Conservation (phyloP, 1,140 invertebrate genomes). For the Drosophila sp. region DNA sequence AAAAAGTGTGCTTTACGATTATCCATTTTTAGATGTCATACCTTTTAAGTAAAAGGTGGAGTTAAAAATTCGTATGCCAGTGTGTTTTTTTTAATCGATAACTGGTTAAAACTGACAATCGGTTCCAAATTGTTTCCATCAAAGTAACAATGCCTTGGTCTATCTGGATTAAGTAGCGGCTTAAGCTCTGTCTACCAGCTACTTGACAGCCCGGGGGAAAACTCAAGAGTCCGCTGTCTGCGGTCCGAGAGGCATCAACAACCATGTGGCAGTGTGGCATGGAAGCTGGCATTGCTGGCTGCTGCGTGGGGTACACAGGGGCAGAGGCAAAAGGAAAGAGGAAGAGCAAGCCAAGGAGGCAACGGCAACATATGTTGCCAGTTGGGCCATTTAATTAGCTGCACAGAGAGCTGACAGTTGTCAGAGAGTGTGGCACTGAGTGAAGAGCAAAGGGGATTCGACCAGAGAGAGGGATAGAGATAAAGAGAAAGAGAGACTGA, state of each 20-base stretch:
- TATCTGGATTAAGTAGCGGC: constrained; percentile 44
- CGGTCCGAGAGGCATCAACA: constrained; percentile 14
- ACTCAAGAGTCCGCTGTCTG: constrained; percentile 35
- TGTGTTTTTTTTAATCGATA: constrained; percentile 31
- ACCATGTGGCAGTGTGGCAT: constrained; percentile 23
- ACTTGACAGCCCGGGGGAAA: constrained; percentile 50
- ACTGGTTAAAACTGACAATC: constrained; percentile 16
- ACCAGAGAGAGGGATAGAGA: constrained; percentile 20
- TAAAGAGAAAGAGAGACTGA: constrained; percentile 48
- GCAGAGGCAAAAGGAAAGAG: neutral
- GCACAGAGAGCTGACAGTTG: constrained; percentile 68
- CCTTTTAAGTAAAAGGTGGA: too few relatives aligned
- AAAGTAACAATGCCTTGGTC: constrained; percentile 38
- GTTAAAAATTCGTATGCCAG: too few relatives aligned
- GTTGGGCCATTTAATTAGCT: constrained; percentile 81
- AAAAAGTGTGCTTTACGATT: too few relatives aligned
- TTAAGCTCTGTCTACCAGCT: constrained; percentile 48
- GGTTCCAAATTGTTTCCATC: constrained; percentile 36
- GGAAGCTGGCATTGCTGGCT: neutral
- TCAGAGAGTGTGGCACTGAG: constrained; percentile 54
- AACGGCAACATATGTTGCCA: constrained; percentile 71
- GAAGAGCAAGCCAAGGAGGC: constrained; percentile 5
- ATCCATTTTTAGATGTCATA: too few relatives aligned
- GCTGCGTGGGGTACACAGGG: constrained; percentile 40
- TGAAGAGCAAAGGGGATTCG: constrained; percentile 31